Conservation (phyloP, 2,888 invertebrate genomes). For the Metacarcinus magister region DNA sequence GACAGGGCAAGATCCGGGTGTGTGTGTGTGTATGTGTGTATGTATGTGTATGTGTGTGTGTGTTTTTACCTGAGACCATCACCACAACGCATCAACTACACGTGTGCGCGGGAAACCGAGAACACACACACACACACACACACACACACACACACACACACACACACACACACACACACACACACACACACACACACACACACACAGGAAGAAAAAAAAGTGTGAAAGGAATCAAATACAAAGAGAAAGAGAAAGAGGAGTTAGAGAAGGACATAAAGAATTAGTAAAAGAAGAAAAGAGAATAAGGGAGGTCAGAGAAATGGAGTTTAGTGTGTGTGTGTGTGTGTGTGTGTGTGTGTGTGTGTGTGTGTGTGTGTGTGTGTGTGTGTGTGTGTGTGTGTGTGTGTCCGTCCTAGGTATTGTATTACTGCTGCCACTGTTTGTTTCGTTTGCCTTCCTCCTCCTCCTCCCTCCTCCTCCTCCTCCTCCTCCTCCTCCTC, state of each 20-base stretch:
- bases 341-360: background rate
- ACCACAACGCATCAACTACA: conserved; percentile 38
- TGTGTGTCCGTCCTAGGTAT: background rate
- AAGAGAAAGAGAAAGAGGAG: background rate
- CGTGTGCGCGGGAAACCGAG: background rate
- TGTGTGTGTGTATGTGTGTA: background rate
- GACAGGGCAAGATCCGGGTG: background rate
- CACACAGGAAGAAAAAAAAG: background rate
- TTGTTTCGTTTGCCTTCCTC: background rate
- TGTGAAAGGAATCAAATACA: background rate
- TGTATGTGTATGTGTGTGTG: background rate
- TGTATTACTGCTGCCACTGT: background rate
- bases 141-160: conserved; percentile 63
- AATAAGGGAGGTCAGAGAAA: background rate
- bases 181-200: conserved; percentile 56
- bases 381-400: too few relatives aligned
- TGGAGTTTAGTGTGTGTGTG: background rate
- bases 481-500: background rate
- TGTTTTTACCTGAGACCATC: background rate
- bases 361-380: background rate
- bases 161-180: conserved; percentile 62
- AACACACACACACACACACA: too few relatives aligned
- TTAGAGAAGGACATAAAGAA: background rate
- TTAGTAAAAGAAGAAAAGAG: background rate
- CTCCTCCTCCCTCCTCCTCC: background rate